phyloP scores from a whole-genome alignment of 2,888 invertebrate species.

The Agelastica alni region DNA sequence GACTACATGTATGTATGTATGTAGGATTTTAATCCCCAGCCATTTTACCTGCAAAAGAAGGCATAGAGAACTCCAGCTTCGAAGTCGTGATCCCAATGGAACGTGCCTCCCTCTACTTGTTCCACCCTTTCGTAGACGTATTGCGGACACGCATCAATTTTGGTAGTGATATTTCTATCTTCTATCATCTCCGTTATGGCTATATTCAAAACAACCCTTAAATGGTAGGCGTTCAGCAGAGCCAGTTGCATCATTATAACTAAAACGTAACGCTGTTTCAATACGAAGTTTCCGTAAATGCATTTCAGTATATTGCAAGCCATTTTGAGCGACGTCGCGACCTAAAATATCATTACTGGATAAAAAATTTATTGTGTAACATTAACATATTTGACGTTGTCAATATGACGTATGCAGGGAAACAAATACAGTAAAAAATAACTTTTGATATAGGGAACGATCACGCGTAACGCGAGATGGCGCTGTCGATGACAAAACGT shows the following conservation, averaged over 20 bases:
- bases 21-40: too few species aligned
- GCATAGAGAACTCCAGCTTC: slow-evolving; percentile 78
- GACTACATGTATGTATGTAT: too few species aligned
- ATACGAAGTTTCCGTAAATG: slow-evolving; percentile 26
- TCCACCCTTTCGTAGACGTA: slow-evolving; percentile 12
- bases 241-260: slow-evolving; percentile 56
- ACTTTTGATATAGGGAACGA: too few species aligned
- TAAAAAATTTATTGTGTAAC: too few species aligned
- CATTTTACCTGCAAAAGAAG: slow-evolving; percentile 70
- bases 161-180: slow-evolving; percentile 6
- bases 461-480: too few species aligned
- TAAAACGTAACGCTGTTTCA: slow-evolving; percentile 61
- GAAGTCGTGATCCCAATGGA: slow-evolving; percentile 69
- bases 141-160: slow-evolving; percentile 23
- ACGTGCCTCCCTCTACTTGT: slow-evolving; percentile 28
- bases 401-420: too few species aligned
- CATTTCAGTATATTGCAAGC: slow-evolving; percentile 29
- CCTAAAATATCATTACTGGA: too few species aligned
- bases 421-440: too few species aligned
- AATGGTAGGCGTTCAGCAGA: slow-evolving; percentile 50
- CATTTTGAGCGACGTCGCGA: too few species aligned
- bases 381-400: too few species aligned
- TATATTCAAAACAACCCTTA: slow-evolving; percentile 51
- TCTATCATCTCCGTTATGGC: slow-evolving; percentile 54
- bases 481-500: too few species aligned